Conservation (phyloP, 2,888 invertebrate genomes). For the Anthophora plumipes region DNA sequence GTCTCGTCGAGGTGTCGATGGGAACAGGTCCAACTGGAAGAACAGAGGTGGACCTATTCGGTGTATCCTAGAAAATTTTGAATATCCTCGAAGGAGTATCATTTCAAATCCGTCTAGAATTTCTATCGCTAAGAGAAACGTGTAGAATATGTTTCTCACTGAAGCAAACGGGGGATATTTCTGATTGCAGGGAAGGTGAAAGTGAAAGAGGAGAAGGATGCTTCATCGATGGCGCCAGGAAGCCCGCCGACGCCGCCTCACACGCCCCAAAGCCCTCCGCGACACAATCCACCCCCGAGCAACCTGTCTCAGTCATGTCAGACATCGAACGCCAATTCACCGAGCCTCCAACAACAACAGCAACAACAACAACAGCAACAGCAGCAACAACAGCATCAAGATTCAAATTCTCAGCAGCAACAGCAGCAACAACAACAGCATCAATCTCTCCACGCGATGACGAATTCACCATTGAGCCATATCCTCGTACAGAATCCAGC, state of each 20-base stretch:
- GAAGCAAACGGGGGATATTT: not conserved
- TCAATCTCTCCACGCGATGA: slow-evolving; percentile 70
- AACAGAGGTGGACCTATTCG: not conserved
- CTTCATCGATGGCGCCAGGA: slow-evolving; percentile 83
- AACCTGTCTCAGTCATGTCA: slow-evolving; percentile 78
- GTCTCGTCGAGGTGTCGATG: slow-evolving; percentile 56
- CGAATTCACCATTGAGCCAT: slow-evolving; percentile 80
- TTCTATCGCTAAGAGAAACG: too few species aligned
- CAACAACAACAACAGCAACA: slow-evolving; percentile 57
- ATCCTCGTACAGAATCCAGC: slow-evolving; percentile 82
- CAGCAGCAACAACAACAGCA: slow-evolving; percentile 57
- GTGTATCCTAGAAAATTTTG: not conserved
- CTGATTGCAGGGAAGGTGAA: slow-evolving; percentile 79
- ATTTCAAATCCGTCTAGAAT: too few species aligned
- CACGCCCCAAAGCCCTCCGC: slow-evolving; percentile 83
- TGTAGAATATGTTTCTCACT: too few species aligned
- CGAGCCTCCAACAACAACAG: slow-evolving; percentile 61
- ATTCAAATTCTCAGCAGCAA: slow-evolving; percentile 16
- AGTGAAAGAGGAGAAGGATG: slow-evolving; percentile 82
- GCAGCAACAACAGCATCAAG: slow-evolving; percentile 31
- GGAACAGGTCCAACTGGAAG: slow-evolving; percentile 14
- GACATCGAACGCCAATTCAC: slow-evolving; percentile 75
- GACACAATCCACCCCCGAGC: slow-evolving; percentile 76
- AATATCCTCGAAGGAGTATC: not conserved
- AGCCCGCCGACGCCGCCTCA: slow-evolving; percentile 84